Conservation (phyloP, 2,113 vertebrate species). For the Chaenocephalus aceratus region DNA sequence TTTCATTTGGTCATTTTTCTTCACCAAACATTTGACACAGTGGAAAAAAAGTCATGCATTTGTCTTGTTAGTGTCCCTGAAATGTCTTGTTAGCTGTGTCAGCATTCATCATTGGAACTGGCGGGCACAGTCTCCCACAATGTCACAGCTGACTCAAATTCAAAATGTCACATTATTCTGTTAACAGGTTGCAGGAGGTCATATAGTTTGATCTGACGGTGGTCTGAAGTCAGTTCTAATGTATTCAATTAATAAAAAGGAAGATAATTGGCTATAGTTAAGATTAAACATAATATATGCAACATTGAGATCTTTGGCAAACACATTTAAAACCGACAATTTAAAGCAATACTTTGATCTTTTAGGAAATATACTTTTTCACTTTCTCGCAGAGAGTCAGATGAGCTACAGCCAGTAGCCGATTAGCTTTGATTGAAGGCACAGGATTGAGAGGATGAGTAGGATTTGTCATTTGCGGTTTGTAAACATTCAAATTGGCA, state of each 20-base stretch:
- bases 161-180: conserved; percentile 35
- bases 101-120: conserved; percentile 56
- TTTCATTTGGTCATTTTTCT: conserved; percentile 54
- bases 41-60: conserved; percentile 60
- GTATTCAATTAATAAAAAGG: not conserved
- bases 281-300: not conserved
- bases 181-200: conserved; percentile 22
- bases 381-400: conserved; percentile 2
- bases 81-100: conserved; percentile 55
- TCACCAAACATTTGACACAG: conserved; percentile 53
- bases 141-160: conserved; percentile 36
- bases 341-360: conserved; percentile 7
- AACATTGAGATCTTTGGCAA: not conserved
- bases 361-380: not conserved
- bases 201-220: conserved; percentile 14
- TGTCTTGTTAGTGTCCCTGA: conserved; percentile 63
- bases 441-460: too few species aligned
- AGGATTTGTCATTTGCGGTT: too few species aligned
- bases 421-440: not conserved
- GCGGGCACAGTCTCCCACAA: conserved; percentile 4
- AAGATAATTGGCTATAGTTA: not conserved
- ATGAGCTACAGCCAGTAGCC: not conserved
- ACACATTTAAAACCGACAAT: not conserved
- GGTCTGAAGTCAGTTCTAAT: conserved; percentile 1
- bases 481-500: too few species aligned